Evolutionary conservation across 2,797 vertebrate species (phyloP), one percentile per base, ranked within the genome.

Genomic region (Chaunax sp.): DNA sequence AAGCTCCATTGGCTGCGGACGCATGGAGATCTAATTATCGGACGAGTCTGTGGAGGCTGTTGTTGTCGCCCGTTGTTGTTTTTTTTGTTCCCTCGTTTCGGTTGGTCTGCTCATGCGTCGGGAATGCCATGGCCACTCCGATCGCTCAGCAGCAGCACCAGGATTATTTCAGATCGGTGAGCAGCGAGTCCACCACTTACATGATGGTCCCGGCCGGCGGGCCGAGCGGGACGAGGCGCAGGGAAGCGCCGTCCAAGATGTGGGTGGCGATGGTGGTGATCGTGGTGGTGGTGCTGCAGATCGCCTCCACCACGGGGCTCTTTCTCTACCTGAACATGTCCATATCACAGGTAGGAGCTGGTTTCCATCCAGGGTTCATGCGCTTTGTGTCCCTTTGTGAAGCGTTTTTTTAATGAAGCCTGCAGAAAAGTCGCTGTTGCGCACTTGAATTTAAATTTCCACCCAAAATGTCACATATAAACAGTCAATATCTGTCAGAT

Each of bases 321-420:
- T 96, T 96, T 84, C 94, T 95, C 77, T 95, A 95, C 88, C 94
- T 96, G 87, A 93, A 94, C 85, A 92, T 93, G 92, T 94, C 94
- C 76, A 92, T 96, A 85, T 95, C 95, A 6, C 94, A 95, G 93
- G 95, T 96, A 88, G 90, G 93, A 37, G 57, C 72, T 20, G 49
- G 0, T 22, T 45, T 38, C 1, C 9, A n/a, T 22, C 38, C 0
- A 19, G 0, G 2, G 23, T 2, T n/a, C 1, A 0, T n/a, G 11
- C 43, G 12, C 1, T 54, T 3, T 55, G 10, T 20, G 18, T 20
- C 37, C 8, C 19, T 6, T 11, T 35, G 33, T 35, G 33, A 41
- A 13, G n/a, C n/a, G n/a, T n/a, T n/a, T n/a, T n/a, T n/a, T n/a
- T n/a, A 47, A 13, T 1, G 7, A 35, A 35, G 33, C 6, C 10